Percentiles rank a stretch among this genome's conserved stretches.
These are phyloP conservation scores for Sinocyclocheilus maitianheensis DNA, from an alignment of 2,113 vertebrate species.

Conservation along the genomic window DNA sequence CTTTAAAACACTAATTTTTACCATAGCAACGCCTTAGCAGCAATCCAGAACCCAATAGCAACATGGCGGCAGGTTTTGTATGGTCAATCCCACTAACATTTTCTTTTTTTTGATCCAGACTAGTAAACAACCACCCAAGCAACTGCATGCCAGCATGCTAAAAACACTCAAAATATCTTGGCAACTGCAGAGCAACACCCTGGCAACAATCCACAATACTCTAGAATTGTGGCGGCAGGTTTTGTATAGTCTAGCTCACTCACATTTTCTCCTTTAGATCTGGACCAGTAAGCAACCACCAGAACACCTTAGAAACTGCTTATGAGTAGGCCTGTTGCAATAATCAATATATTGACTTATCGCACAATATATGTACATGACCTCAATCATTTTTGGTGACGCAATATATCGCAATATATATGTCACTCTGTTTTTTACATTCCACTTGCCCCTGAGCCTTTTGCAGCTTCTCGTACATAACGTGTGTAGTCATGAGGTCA, in stretches of 20 bases:
- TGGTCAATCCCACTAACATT: background rate
- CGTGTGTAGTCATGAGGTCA: no score
- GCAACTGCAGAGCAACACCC: background rate
- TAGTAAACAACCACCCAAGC: no score
- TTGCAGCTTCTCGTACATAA: no score
- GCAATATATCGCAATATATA: no score
- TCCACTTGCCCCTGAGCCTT: no score
- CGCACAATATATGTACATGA: no score
- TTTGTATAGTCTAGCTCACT: background rate
- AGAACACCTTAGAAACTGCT: background rate
- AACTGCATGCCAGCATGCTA: background rate
- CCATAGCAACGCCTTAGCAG: background rate
- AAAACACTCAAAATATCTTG: background rate
- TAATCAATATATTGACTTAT: no score
- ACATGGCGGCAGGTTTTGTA: background rate
- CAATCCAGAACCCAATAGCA: background rate
- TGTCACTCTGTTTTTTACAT: no score
- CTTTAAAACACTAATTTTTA: background rate
- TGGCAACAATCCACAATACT: background rate
- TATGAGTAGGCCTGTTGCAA: no score
- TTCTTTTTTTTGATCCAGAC: background rate
- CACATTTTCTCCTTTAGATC: background rate
- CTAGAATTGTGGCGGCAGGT: background rate
- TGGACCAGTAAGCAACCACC: background rate
- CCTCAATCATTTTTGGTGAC: no score